phyloP scores from a whole-genome alignment of 2,888 invertebrate genomes.

The Xestia ashworthii region DNA sequence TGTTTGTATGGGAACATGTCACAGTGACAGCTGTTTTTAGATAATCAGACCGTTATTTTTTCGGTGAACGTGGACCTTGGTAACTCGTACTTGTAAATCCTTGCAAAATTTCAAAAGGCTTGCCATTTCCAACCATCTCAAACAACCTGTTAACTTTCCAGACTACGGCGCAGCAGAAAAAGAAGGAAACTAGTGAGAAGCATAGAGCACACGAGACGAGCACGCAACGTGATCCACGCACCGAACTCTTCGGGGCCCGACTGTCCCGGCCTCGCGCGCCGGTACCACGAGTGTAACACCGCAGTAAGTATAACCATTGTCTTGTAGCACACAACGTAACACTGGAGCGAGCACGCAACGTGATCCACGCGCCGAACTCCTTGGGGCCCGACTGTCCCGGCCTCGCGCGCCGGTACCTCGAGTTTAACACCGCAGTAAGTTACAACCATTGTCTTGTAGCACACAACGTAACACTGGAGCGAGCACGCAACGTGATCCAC shows the following conservation, averaged over 20 bases:
- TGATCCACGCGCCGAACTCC: no score
- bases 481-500: no score
- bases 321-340: neutral
- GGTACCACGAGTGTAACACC: constrained; percentile 95
- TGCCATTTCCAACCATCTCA: neutral
- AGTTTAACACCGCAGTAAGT: constrained; percentile 95
- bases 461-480: no score
- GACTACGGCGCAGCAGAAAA: constrained; percentile 87
- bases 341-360: no score
- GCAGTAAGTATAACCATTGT: constrained; percentile 89
- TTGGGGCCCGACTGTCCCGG: constrained; percentile 91
- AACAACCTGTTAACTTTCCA: constrained; percentile 71
- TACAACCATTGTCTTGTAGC: neutral
- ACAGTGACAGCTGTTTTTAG: no score
- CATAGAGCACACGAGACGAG: constrained; percentile 72
- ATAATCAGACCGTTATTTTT: no score
- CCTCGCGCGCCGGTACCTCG: constrained; percentile 94
- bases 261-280: constrained; percentile 94
- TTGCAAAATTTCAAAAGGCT: no score
- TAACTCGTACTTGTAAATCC: neutral
- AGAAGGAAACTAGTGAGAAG: constrained; percentile 85
- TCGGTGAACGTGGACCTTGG: neutral
- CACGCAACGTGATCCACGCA: constrained; percentile 70
- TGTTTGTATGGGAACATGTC: no score
- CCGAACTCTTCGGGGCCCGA: constrained; percentile 78